Evolutionary conservation across 2,797 vertebrate species (phyloP), one percentile per base, ranked within the genome.

Genomic region (Dermochelys coriacea): DNA sequence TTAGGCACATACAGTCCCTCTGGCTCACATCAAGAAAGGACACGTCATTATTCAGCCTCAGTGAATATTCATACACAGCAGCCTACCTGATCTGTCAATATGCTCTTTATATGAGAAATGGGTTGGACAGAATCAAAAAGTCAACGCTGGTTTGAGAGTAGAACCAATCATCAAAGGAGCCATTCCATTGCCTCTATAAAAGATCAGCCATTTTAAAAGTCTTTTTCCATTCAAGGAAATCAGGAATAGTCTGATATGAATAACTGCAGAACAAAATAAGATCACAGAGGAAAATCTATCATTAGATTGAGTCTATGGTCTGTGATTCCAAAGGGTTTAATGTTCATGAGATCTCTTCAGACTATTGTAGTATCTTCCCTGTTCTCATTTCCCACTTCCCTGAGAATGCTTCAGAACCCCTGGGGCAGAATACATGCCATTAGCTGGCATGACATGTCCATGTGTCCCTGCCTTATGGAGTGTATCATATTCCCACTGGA

Each of bases 211-310:
- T 94, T 96, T 92, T 71, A 89, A 93, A 94, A 94, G 94, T 87
- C 88, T 83, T 86, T 25, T 92, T 87, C 94, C 93, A 96, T 95
- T 71, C 79, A 96, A 97, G 96, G 96, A 96, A 54, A 94, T 96
- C 93, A 93, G 93, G 92, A 96, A 94, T 96, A 97, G 86, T 95
- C 94, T 97, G 31, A 61, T 34, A 61, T 97, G 96, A 97, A 96
- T 96, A 61, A 95, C 93, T 74, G 80, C 84, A 91, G 95, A 97
- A 95, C 89, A 95, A 96, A 97, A 96, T 82, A 89, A 85, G 93
- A 77, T 93, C 91, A 87, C 75, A 86, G 71, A 94, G 95, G 61
- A 95, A 94, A 89, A 94, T 68, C 90, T 94, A 91, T 96, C 93
- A 95, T 1, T 94, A 94, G 91, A 96, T 93, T 81, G 96, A 95